A percentile compares a stretch with the other conserved stretches of the same genome.
phyloP scores from a whole-genome alignment of 2,888 invertebrate genomes.

The Pandemis corylana region DNA sequence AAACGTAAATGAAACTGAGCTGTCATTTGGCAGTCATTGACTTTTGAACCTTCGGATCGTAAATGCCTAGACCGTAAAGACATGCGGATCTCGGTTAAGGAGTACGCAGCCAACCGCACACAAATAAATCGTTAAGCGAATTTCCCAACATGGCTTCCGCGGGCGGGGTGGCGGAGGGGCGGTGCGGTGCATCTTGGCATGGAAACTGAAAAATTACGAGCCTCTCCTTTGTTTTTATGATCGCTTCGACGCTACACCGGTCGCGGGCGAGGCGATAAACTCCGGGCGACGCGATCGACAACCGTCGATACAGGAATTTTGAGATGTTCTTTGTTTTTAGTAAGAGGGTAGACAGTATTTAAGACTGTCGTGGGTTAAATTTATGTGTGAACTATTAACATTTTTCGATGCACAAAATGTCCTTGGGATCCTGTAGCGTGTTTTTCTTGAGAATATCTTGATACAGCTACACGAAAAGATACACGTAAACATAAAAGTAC shows the following conservation, averaged over 20 bases:
- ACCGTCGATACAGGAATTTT: constrained; percentile 48
- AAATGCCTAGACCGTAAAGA: constrained; percentile 25
- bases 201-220: constrained; percentile 72
- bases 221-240: constrained; percentile 65
- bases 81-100: constrained; percentile 47
- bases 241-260: constrained; percentile 53
- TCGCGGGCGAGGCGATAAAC: constrained; percentile 49
- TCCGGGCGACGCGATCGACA: constrained; percentile 39
- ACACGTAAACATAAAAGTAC: constrained; percentile 2
- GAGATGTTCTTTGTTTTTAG: constrained; percentile 29
- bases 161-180: constrained; percentile 61
- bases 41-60: constrained; percentile 24
- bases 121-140: constrained; percentile 78
- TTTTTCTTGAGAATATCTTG: neutral
- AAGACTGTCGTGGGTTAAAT: constrained; percentile 15
- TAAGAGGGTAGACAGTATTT: constrained; percentile 23
- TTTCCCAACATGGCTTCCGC: constrained; percentile 80
- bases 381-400: constrained; percentile 30
- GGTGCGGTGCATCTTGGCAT: constrained; percentile 63
- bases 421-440: neutral
- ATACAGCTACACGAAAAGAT: neutral
- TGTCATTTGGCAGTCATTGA: constrained; percentile 15
- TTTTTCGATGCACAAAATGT: neutral
- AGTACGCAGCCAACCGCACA: constrained; percentile 64
- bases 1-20: constrained; percentile 22